phyloP scores from a whole-genome alignment of 1,140 invertebrate species.

The Sesamia nonagrioides region DNA sequence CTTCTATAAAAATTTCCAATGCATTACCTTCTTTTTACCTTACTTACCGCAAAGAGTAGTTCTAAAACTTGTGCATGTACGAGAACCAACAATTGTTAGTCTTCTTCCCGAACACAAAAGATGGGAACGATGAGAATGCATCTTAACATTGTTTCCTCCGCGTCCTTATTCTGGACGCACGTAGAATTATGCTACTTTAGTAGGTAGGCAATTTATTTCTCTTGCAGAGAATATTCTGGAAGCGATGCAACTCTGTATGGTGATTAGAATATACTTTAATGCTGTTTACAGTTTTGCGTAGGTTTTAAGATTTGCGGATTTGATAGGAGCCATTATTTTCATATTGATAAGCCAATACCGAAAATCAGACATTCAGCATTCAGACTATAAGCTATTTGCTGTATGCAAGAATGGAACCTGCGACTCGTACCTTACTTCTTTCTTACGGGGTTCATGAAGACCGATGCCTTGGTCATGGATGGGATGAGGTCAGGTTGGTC shows the following conservation, averaged over 20 bases:
- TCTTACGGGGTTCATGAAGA: too few relatives aligned
- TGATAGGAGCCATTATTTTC: background rate
- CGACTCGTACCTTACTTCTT: too few relatives aligned
- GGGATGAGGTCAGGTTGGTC: too few relatives aligned
- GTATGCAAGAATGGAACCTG: too few relatives aligned
- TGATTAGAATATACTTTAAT: background rate
- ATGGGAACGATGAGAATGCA: conserved; percentile 49
- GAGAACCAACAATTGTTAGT: conserved; percentile 43
- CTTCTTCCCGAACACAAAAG: conserved; percentile 43
- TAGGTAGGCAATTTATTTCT: conserved; percentile 10
- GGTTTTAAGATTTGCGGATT: background rate
- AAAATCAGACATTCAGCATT: too few relatives aligned
- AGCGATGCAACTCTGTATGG: background rate
- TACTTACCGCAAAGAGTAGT: background rate
- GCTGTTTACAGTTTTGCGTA: background rate
- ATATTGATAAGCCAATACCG: background rate
- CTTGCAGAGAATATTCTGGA: conserved; percentile 6
- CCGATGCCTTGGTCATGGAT: too few relatives aligned
- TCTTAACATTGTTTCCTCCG: conserved; percentile 44
- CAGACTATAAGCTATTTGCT: too few relatives aligned
- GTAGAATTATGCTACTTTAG: conserved; percentile 13
- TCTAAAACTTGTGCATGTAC: conserved; percentile 13
- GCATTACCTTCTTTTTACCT: background rate
- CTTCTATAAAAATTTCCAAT: background rate
- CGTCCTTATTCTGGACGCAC: conserved; percentile 34